Evolutionary conservation across 1,140 invertebrate genomes (phyloP).

Genomic region (Rhagoletis zephyria): DNA sequence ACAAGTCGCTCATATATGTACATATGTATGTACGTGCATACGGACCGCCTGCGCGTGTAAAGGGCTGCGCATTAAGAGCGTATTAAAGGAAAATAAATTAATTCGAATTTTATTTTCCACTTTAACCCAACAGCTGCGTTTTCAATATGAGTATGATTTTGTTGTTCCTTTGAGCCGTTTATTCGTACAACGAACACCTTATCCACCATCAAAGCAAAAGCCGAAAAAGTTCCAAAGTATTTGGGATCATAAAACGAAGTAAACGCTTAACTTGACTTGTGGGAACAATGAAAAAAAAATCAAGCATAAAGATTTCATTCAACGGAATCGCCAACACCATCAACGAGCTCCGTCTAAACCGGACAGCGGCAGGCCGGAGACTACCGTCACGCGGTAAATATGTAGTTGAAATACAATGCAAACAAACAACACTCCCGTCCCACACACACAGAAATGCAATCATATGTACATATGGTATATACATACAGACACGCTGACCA

Average conservation of each 20-base stretch:
- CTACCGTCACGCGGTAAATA: not conserved
- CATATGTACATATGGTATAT: not conserved
- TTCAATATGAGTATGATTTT: not conserved
- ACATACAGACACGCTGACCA: not conserved
- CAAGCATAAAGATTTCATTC: not conserved
- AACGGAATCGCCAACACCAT: not conserved
- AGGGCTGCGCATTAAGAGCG: not conserved
- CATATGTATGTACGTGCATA: not conserved
- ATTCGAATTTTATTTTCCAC: not conserved
- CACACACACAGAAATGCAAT: not conserved
- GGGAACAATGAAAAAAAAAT: not conserved
- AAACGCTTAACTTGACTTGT: not conserved
- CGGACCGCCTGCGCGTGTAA: not conserved
- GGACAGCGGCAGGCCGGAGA: not conserved
- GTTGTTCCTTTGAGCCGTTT: not conserved
- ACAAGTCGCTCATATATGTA: not conserved
- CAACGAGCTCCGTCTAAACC: not conserved
- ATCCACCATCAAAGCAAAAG: not conserved
- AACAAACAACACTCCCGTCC: not conserved
- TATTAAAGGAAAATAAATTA: slow-evolving; percentile 20
- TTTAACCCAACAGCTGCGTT: not conserved
- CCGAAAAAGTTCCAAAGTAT: not conserved
- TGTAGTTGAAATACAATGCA: not conserved
- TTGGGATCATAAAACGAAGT: not conserved
- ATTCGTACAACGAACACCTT: not conserved